Evolutionary conservation across 2,113 vertebrate genomes (phyloP).

Genomic region (Synchiropus splendidus): DNA sequence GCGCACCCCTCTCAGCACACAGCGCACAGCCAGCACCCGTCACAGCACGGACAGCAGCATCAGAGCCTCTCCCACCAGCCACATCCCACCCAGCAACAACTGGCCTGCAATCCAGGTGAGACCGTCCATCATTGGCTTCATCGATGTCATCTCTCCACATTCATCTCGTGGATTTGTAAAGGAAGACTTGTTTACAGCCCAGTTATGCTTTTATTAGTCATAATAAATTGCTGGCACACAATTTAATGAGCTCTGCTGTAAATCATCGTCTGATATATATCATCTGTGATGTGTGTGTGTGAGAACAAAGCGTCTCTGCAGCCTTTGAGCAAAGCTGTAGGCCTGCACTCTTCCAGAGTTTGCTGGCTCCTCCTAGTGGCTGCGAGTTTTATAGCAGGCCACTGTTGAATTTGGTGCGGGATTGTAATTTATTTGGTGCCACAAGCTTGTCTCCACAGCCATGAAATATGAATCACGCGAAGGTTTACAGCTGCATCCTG

Average conservation of each 20-base stretch:
- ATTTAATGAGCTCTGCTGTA: slow-evolving; percentile 23
- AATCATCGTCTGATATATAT: slow-evolving; percentile 50
- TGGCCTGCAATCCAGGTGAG: slow-evolving; percentile 84
- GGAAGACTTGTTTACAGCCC: slow-evolving; percentile 2
- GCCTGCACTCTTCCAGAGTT: slow-evolving; percentile 12
- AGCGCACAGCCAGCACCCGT: slow-evolving; percentile 62
- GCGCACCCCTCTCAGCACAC: slow-evolving; percentile 63
- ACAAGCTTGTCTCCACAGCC: slow-evolving; percentile 7
- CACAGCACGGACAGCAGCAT: too few relatives aligned
- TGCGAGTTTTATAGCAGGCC: not conserved
- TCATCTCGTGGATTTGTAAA: slow-evolving; percentile 6
- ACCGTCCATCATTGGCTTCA: not conserved
- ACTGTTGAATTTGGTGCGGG: slow-evolving; percentile 11
- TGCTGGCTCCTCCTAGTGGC: slow-evolving; percentile 60
- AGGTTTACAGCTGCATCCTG: too few relatives aligned
- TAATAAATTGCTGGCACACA: slow-evolving; percentile 21
- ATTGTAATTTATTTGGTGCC: slow-evolving; percentile 16
- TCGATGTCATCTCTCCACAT: slow-evolving; percentile 12
- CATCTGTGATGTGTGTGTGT: slow-evolving; percentile 32
- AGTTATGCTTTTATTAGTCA: slow-evolving; percentile 17
- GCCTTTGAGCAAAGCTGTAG: not conserved
- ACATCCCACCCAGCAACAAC: slow-evolving; percentile 77
- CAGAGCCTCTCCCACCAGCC: slow-evolving; percentile 75
- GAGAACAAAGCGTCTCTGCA: slow-evolving; percentile 61
- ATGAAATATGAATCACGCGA: slow-evolving; percentile 7